Conservation (phyloP, 2,797 vertebrate species). For the Loriculus beryllinus region DNA sequence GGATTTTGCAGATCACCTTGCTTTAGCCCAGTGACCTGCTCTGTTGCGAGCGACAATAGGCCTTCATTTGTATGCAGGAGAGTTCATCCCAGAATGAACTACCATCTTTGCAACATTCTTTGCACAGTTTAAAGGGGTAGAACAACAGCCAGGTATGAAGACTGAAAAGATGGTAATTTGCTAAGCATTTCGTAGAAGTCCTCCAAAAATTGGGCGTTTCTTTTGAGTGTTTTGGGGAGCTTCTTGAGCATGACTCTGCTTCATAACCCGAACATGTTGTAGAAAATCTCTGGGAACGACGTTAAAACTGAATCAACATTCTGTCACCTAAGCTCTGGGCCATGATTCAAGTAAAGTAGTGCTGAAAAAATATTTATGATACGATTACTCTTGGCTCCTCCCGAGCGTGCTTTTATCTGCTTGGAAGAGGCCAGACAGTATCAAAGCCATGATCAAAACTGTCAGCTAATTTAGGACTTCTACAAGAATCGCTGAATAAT, state of each 20-base stretch:
- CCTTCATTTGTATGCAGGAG: conserved; percentile 21
- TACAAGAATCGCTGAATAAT: neutral
- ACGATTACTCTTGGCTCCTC: neutral
- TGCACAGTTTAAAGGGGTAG: neutral
- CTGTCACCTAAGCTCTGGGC: neutral
- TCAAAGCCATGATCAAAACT: neutral
- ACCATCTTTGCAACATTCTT: neutral
- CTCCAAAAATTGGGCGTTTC: neutral
- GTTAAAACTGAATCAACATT: neutral
- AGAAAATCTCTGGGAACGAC: neutral
- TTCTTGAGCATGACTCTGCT: neutral
- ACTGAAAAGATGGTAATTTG: neutral
- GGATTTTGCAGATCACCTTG: conserved; percentile 19
- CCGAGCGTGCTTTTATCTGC: neutral
- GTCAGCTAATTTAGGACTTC: neutral
- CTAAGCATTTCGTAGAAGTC: neutral
- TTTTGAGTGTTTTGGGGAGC: neutral
- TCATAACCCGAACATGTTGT: neutral
- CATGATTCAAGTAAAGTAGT: neutral
- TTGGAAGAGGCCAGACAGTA: neutral
- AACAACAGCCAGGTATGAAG: neutral
- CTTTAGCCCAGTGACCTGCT: neutral
- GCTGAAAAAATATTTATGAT: neutral
- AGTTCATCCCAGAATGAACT: neutral
- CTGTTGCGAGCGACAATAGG: neutral